Conservation (phyloP, 2,888 invertebrate species). For the Holacanthella duospinosa region DNA sequence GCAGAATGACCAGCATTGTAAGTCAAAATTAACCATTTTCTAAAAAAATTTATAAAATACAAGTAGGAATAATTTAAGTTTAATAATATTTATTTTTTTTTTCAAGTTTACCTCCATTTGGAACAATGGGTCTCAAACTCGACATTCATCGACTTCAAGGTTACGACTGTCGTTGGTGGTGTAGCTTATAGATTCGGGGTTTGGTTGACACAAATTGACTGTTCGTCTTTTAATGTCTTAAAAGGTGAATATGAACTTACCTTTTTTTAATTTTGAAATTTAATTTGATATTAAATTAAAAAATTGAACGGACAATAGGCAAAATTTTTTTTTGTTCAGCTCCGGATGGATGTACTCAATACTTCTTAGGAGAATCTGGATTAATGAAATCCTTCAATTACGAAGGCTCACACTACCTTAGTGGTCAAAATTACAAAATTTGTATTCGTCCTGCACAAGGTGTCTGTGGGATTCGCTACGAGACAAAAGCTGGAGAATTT, state of each 20-base stretch:
- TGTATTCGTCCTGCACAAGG: constrained; percentile 37
- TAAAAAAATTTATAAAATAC: background rate
- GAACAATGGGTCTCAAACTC: constrained; percentile 30
- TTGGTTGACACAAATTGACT: constrained; percentile 38
- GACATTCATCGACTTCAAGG: constrained; percentile 34
- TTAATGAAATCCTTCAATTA: constrained; percentile 39
- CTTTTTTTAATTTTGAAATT: background rate
- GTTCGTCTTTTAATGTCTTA: constrained; percentile 29
- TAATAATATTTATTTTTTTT: too few species aligned
- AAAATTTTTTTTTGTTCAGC: constrained; percentile 33
- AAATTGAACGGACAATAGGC: background rate
- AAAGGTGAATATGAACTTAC: constrained; percentile 26
- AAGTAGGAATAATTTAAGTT: too few species aligned
- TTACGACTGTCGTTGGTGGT: constrained; percentile 29
- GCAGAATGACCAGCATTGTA: constrained; percentile 21
- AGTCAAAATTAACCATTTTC: background rate
- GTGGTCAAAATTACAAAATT: constrained; percentile 36
- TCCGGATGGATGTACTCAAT: constrained; percentile 39
- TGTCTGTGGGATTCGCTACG: constrained; percentile 34
- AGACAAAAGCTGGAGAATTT: constrained; percentile 30
- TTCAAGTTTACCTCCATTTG: constrained; percentile 37
- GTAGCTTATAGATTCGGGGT: constrained; percentile 37
- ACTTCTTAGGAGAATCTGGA: constrained; percentile 35
- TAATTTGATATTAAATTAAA: background rate
- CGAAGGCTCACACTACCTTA: constrained; percentile 38